Base-by-base conservation (phyloP, 2,113 vertebrate genomes). In the Brachypteracias leptosomus region DNA sequence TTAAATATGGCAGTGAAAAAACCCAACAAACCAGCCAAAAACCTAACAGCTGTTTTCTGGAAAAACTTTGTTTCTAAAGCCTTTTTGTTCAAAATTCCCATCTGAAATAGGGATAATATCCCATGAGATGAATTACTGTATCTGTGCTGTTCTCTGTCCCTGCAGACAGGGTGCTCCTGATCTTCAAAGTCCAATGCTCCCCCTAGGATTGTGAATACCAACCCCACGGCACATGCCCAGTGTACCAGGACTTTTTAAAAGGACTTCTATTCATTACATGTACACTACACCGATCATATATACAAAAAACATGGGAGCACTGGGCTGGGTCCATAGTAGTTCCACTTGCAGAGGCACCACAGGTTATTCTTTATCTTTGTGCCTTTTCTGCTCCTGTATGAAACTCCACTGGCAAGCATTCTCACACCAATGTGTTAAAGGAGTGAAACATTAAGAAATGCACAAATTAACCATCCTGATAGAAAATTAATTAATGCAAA, bases 401-500 rank as follows among this genome's bases (percentile, higher is more conserved):
- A 90, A 78, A 36, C 17, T 62, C 13, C 1, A 1, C 17, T 79
- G 58, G 65, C 40, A 78, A 86, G 28, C 22, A 47, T 80, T 85
- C 76, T 63, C 62, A 79, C 63, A 76, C n/a, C 36, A 93, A 62
- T 25, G 55, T 68, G 94, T 97, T 95, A 94, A 95, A 90, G 31
- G 38, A 86, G 55, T 58, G 54, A 80, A 95, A 72, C 19, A 73
- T 75, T 91, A 59, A 96, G 93, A 96, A 93, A 89, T 19, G 55
- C 61, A 82, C 68, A 90, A 97, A 97, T 94, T 94, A 96, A 82
- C 68, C 55, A 73, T 46, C 70, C 90, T 57, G 57, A 85, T 85
- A 91, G 84, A 61, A 95, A 94, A 96, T 89, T 93, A 95, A 96
- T 80, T 72, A 94, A 95, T 96, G 93, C 78, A 97, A 97, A 97